These are phyloP conservation scores for Pseudomyrmex dendroicus DNA, from an alignment of 1,140 invertebrate species.

Conservation along the genomic window DNA sequence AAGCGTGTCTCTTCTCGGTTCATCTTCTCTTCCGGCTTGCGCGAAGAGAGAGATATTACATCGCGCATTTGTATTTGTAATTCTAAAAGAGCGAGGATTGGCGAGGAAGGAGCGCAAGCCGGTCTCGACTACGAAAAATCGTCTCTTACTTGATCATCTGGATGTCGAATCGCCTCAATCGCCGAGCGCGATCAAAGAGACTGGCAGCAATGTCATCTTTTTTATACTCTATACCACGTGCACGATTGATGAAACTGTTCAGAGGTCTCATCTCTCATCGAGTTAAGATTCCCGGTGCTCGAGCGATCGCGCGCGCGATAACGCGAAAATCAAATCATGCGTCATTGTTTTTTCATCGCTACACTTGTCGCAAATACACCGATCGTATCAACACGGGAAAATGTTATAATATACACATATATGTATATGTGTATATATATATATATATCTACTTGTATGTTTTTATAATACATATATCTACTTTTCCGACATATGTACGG, in stretches of 20 bases:
- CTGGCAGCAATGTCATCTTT: conserved; percentile 35
- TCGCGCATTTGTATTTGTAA: conserved; percentile 18
- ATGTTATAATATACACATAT: not conserved
- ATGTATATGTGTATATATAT: no score
- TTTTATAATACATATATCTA: no score
- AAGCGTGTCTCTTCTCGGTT: conserved; percentile 23
- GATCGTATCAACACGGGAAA: conserved; percentile 11
- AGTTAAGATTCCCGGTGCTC: conserved; percentile 27
- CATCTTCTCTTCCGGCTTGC: not conserved
- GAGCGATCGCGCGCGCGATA: not conserved
- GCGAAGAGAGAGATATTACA: conserved; percentile 10
- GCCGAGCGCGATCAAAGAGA: conserved; percentile 56
- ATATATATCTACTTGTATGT: no score
- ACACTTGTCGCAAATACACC: conserved; percentile 26
- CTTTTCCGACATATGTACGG: no score
- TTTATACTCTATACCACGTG: not conserved
- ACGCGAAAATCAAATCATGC: conserved; percentile 53
- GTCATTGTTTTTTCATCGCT: conserved; percentile 16
- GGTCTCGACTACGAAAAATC: not conserved
- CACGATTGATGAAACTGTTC: not conserved
- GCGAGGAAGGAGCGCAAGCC: not conserved
- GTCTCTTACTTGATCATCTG: conserved; percentile 5
- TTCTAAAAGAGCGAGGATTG: not conserved
- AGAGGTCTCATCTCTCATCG: conserved; percentile 1
- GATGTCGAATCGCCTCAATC: conserved; percentile 1